Conservation (phyloP, 2,797 vertebrate genomes). For the Myripristis murdjan region DNA sequence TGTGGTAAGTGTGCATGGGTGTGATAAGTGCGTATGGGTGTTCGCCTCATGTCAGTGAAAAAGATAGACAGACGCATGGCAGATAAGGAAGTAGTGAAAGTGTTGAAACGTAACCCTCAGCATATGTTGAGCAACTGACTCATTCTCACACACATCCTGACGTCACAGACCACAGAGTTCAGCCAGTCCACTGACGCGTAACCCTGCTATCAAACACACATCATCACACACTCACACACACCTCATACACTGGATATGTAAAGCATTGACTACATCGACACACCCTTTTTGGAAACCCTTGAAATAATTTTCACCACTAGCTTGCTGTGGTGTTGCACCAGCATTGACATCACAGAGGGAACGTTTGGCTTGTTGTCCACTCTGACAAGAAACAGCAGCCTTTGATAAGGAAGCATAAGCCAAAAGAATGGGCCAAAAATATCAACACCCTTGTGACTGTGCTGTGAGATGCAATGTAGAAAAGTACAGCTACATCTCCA, state of each 20-base stretch:
- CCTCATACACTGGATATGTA: background rate
- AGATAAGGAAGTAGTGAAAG: constrained; percentile 18
- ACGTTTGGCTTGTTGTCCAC: background rate
- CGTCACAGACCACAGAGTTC: constrained; percentile 37
- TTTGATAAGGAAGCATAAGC: constrained; percentile 10
- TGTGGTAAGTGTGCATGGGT: constrained; percentile 2
- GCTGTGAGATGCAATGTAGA: constrained; percentile 36
- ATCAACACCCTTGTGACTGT: constrained; percentile 26
- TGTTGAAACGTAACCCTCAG: constrained; percentile 23
- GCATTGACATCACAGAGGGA: constrained; percentile 41
- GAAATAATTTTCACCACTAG: background rate
- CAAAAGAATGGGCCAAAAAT: background rate
- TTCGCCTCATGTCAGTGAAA: constrained; percentile 6
- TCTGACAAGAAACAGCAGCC: constrained; percentile 17
- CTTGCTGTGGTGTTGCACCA: constrained; percentile 24
- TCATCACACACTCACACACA: background rate
- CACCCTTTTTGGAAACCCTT: constrained; percentile 40
- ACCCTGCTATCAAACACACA: constrained; percentile 1
- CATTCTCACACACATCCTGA: constrained; percentile 41
- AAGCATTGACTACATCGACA: constrained; percentile 19
- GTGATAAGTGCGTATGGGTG: constrained; percentile 4
- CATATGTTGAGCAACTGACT: constrained; percentile 56
- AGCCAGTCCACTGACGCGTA: constrained; percentile 26
- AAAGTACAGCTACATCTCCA: no score
- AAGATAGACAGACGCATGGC: constrained; percentile 12